A percentile compares a stretch with the other conserved stretches of the same genome.
Conservation (phyloP, 2,797 vertebrate genomes). For the Petrocephalus schoutedeni region DNA sequence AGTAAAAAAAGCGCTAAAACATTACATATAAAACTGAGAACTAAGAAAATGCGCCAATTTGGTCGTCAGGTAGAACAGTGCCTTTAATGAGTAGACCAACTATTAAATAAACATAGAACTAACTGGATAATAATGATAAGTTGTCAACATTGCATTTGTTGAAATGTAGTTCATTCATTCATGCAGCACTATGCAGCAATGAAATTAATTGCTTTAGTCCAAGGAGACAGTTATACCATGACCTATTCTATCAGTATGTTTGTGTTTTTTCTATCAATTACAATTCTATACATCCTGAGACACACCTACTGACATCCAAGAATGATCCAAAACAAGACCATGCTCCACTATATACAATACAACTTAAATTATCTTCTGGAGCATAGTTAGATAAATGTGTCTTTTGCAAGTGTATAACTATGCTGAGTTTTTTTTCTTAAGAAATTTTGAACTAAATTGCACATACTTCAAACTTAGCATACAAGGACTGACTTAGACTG, state of each 20-base stretch:
- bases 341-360: neutral
- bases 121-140: neutral
- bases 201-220: neutral
- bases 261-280: neutral
- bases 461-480: neutral
- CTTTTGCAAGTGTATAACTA: too few species aligned
- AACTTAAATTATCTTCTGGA: neutral
- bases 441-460: neutral
- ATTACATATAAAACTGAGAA: neutral
- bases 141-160: neutral
- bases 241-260: neutral
- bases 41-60: neutral
- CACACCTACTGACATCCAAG: neutral
- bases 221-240: neutral
- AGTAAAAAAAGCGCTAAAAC: neutral
- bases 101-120: neutral
- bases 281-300: neutral
- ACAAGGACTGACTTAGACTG: neutral
- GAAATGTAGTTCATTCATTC: neutral
- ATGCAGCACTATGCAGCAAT: neutral
- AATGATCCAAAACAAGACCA: neutral
- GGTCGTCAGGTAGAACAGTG: neutral
- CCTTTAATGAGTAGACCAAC: neutral
- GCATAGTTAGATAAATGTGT: neutral
- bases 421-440: neutral